Conservation (phyloP, 1,140 invertebrate species). For the Lanistes nyassanus region DNA sequence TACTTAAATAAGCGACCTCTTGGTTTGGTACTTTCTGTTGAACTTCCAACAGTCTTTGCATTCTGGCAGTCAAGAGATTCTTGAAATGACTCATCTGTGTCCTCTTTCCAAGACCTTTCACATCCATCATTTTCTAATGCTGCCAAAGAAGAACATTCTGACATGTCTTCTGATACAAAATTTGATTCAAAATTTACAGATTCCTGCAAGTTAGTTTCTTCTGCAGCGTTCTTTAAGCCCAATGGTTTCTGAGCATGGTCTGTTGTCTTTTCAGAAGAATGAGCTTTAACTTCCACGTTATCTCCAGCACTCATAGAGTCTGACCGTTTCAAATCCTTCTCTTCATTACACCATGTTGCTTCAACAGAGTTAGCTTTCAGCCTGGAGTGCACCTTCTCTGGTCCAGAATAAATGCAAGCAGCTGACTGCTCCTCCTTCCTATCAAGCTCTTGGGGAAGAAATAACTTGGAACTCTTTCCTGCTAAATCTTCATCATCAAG, state of each 20-base stretch:
- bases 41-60: too few species aligned
- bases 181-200: too few species aligned
- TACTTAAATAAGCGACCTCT: constrained; percentile 17
- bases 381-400: not conserved
- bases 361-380: too few species aligned
- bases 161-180: too few species aligned
- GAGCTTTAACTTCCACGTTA: too few species aligned
- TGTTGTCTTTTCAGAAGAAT: too few species aligned
- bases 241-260: too few species aligned
- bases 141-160: not conserved
- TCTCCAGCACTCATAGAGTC: too few species aligned
- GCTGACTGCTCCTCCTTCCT: not conserved
- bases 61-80: not conserved
- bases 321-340: too few species aligned
- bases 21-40: not conserved
- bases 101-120: not conserved
- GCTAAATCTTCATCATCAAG: not conserved
- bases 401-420: not conserved
- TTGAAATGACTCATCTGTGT: not conserved
- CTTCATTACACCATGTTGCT: too few species aligned
- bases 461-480: not conserved
- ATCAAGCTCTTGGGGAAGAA: constrained; percentile 1
- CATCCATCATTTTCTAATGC: not conserved
- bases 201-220: too few species aligned
- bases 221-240: too few species aligned